Evolutionary conservation across 2,888 invertebrate genomes (phyloP).

Genomic region (Agrotis ipsilon): DNA sequence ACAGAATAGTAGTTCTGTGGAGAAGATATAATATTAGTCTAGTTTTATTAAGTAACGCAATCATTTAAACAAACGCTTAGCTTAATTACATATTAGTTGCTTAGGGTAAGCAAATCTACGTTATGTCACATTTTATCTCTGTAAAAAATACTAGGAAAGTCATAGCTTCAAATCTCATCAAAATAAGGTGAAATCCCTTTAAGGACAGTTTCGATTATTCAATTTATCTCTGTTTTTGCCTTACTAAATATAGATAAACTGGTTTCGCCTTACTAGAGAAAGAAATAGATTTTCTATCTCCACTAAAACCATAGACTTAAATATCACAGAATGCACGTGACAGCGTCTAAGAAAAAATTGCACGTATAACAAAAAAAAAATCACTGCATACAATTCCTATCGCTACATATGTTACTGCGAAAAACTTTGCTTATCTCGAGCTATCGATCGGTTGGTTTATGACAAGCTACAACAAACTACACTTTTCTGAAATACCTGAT

Average conservation of each 20-base stretch:
- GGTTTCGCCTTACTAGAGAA: too few species aligned
- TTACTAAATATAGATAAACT: too few species aligned
- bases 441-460: not conserved
- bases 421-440: not conserved
- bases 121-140: not conserved
- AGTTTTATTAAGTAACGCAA: not conserved
- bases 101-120: slow-evolving; percentile 8
- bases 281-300: too few species aligned
- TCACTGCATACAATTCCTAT: not conserved
- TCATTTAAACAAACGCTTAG: not conserved
- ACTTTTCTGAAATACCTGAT: not conserved
- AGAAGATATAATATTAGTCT: slow-evolving; percentile 16
- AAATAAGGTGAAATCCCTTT: not conserved
- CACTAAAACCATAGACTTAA: not conserved
- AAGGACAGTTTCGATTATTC: too few species aligned
- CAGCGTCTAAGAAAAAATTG: not conserved
- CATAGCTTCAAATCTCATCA: not conserved
- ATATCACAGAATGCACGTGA: not conserved
- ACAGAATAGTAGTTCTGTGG: too few species aligned
- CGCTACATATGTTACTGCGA: not conserved
- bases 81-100: not conserved
- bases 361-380: not conserved
- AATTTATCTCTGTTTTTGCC: too few species aligned
- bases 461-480: not conserved
- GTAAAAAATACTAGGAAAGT: not conserved